These are phyloP conservation scores for Paramuricea clavata DNA, from an alignment of 92 coral and sea anemone genomes.

Conservation along the genomic window DNA sequence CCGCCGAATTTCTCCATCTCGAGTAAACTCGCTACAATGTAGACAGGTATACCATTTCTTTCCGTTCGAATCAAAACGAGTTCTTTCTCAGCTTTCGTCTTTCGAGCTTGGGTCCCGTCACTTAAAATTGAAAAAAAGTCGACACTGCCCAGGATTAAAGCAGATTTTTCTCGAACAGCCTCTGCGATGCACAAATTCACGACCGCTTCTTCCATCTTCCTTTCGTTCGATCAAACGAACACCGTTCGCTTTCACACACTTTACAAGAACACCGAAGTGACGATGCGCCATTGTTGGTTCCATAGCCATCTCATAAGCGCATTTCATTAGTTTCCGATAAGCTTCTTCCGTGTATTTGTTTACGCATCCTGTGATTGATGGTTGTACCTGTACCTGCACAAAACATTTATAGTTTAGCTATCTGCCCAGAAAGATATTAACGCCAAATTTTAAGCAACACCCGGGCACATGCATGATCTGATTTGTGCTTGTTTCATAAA, in stretches of 20 bases:
- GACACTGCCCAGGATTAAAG: conserved; percentile 47
- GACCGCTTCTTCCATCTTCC: conserved; percentile 42
- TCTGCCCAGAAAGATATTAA: conserved; percentile 35
- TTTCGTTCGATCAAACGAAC: conserved; percentile 37
- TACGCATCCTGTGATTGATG: conserved; percentile 43
- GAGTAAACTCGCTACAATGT: conserved; percentile 52
- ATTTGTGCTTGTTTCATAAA: neutral
- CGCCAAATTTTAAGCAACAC: neutral
- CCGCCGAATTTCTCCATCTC: conserved; percentile 60
- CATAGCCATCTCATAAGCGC: conserved; percentile 58
- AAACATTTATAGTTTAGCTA: conserved; percentile 35
- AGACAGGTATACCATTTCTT: conserved; percentile 45
- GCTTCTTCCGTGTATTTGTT: conserved; percentile 45
- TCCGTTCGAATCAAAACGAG: conserved; percentile 48
- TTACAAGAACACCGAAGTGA: conserved; percentile 47
- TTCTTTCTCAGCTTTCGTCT: too few relatives aligned
- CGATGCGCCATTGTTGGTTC: conserved; percentile 59
- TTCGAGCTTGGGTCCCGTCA: conserved; percentile 54
- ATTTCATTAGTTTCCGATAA: conserved; percentile 47
- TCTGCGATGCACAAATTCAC: conserved; percentile 54
- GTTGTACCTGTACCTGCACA: conserved; percentile 38
- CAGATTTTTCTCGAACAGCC: conserved; percentile 37
- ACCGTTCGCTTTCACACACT: conserved; percentile 59
- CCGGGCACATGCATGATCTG: neutral
- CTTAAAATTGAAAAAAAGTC: conserved; percentile 47